Evolutionary conservation across 2,113 vertebrate species (phyloP).

Genomic region (Butorides virescens): DNA sequence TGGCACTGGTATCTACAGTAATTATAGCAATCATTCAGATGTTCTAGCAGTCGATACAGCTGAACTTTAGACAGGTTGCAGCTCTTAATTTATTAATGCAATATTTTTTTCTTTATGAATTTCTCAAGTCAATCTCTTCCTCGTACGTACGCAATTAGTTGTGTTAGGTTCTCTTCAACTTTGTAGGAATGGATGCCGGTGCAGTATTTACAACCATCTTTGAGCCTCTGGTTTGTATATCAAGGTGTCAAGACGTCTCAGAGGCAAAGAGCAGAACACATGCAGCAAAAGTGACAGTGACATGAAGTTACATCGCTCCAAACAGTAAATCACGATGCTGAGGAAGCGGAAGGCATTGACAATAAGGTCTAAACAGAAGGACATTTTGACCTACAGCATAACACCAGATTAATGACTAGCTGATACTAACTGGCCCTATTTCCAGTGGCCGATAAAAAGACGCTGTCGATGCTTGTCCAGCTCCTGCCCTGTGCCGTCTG

Average conservation of each 20-base stretch:
- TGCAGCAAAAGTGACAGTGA: slow-evolving; percentile 50
- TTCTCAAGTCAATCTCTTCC: slow-evolving; percentile 11
- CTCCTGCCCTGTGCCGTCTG: not conserved
- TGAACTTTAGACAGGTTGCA: not conserved
- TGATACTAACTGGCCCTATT: slow-evolving; percentile 1
- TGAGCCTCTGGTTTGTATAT: slow-evolving; percentile 45
- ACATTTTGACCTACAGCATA: slow-evolving; percentile 55
- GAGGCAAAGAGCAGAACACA: slow-evolving; percentile 55
- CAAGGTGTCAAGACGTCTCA: slow-evolving; percentile 55
- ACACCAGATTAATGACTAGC: slow-evolving; percentile 36
- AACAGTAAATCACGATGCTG: slow-evolving; percentile 45
- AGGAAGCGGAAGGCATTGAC: slow-evolving; percentile 45
- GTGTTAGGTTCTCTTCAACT: not conserved
- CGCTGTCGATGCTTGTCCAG: slow-evolving; percentile 24
- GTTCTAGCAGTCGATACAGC: not conserved
- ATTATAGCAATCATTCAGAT: slow-evolving; percentile 14
- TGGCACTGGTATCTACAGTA: not conserved
- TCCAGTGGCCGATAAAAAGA: not conserved
- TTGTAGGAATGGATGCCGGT: not conserved
- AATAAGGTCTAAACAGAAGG: slow-evolving; percentile 59
- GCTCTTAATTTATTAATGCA: slow-evolving; percentile 33
- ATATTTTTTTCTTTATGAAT: slow-evolving; percentile 40
- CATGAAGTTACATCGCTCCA: slow-evolving; percentile 13
- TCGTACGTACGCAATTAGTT: not conserved
- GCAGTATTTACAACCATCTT: slow-evolving; percentile 39